Conservation (phyloP, 2,113 vertebrate genomes). For the Podiceps cristatus region DNA sequence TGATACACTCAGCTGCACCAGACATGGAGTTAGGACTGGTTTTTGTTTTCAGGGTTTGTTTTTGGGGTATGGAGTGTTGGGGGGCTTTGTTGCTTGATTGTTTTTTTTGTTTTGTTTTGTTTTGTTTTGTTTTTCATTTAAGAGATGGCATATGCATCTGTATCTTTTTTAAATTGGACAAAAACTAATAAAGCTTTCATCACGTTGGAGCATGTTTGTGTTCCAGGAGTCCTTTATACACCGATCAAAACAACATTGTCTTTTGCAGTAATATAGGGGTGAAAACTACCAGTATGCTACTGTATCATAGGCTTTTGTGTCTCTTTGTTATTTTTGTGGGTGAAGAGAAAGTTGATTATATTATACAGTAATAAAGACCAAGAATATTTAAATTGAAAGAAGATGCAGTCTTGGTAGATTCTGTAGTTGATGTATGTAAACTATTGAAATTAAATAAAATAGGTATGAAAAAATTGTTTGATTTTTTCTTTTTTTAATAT, state of each 20-base stretch:
- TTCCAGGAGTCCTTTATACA: background rate
- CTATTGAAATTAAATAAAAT: constrained; percentile 62
- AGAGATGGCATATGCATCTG: background rate
- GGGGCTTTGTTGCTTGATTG: too few species aligned
- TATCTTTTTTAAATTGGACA: background rate
- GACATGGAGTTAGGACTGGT: background rate
- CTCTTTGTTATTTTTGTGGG: constrained; percentile 36
- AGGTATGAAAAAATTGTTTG: constrained; percentile 60
- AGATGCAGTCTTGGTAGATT: constrained; percentile 26
- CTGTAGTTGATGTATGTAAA: constrained; percentile 17
- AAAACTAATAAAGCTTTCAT: constrained; percentile 46
- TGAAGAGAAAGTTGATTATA: constrained; percentile 46
- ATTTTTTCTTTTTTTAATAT: constrained; percentile 50
- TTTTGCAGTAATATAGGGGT: background rate
- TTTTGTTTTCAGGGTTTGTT: background rate
- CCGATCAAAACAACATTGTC: constrained; percentile 19
- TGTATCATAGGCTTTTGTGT: background rate
- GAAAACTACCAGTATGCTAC: constrained; percentile 41
- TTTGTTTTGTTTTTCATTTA: background rate
- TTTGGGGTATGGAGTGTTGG: background rate
- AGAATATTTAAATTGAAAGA: constrained; percentile 60
- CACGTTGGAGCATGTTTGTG: background rate
- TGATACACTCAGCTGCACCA: background rate
- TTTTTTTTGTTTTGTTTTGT: too few species aligned
- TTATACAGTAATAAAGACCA: constrained; percentile 45